Percentiles rank a stretch among this genome's conserved stretches.
These are phyloP conservation scores for Mystacides longicornis DNA, from an alignment of 2,888 invertebrate species.

Conservation along the genomic window DNA sequence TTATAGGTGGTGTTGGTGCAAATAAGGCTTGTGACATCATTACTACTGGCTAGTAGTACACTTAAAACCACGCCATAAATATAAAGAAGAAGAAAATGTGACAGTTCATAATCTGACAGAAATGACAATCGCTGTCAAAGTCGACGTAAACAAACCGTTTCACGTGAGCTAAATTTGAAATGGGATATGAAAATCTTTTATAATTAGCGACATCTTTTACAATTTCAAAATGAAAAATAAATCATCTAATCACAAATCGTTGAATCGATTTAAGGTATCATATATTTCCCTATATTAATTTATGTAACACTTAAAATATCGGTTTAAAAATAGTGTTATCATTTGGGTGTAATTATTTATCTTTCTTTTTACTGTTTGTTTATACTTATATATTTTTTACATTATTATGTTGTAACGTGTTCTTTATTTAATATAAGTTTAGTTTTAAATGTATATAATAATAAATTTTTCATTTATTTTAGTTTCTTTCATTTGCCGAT, in stretches of 20 bases:
- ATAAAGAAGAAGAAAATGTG: not conserved
- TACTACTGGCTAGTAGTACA: too few relatives aligned
- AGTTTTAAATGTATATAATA: not conserved
- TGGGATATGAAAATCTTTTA: slow-evolving; percentile 5
- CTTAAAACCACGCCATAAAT: too few relatives aligned
- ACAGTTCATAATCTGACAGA: not conserved
- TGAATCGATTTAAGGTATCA: slow-evolving; percentile 71
- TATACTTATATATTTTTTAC: not conserved
- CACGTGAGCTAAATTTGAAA: slow-evolving; percentile 12
- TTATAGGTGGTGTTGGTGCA: too few relatives aligned
- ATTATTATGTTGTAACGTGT: slow-evolving; percentile 11
- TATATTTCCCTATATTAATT: too few relatives aligned
- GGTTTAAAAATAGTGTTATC: too few relatives aligned
- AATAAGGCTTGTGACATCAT: too few relatives aligned
- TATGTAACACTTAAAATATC: too few relatives aligned
- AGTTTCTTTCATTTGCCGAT: slow-evolving; percentile 86
- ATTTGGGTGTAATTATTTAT: too few relatives aligned
- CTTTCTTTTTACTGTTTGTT: too few relatives aligned
- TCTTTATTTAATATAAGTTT: slow-evolving; percentile 6
- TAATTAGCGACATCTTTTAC: slow-evolving; percentile 11
- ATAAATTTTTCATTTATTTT: slow-evolving; percentile 21
- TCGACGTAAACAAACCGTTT: slow-evolving; percentile 8
- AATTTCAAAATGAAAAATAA: slow-evolving; percentile 57
- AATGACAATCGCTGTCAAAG: slow-evolving; percentile 8
- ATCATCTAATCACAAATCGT: slow-evolving; percentile 64